A percentile compares a stretch with the other conserved stretches of the same genome.
These are phyloP conservation scores for Lamproptera curius DNA, from an alignment of 2,888 invertebrate genomes.

Conservation along the genomic window DNA sequence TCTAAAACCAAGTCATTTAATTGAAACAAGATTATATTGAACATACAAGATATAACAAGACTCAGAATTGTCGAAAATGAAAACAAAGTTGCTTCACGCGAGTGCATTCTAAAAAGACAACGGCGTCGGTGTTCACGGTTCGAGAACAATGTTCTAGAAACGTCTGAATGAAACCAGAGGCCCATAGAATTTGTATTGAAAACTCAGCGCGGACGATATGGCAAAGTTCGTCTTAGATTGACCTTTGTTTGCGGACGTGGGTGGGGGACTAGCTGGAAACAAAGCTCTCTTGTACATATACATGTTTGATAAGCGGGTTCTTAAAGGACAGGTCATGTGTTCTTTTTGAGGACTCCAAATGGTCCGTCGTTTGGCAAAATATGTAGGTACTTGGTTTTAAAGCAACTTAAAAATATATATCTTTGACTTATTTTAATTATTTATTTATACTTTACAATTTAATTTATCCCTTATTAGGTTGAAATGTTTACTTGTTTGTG, in stretches of 20 bases:
- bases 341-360: no score
- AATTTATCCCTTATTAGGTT: no score
- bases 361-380: no score
- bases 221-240: conserved; percentile 7
- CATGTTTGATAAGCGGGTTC: no score
- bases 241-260: conserved; percentile 6
- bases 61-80: background rate
- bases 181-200: conserved; percentile 10
- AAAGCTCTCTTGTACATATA: no score
- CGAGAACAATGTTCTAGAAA: conserved; percentile 10
- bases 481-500: no score
- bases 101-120: background rate
- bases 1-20: no score
- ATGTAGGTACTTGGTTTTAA: no score
- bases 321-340: no score
- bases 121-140: background rate
- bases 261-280: background rate
- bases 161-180: conserved; percentile 9
- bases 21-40: background rate
- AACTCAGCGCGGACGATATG: conserved; percentile 11
- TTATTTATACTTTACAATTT: no score
- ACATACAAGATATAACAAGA: background rate
- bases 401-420: no score
- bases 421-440: no score
- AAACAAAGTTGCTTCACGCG: background rate